These are phyloP conservation scores for Orius insidiosus DNA, from an alignment of 1,140 invertebrate genomes.

Conservation along the genomic window DNA sequence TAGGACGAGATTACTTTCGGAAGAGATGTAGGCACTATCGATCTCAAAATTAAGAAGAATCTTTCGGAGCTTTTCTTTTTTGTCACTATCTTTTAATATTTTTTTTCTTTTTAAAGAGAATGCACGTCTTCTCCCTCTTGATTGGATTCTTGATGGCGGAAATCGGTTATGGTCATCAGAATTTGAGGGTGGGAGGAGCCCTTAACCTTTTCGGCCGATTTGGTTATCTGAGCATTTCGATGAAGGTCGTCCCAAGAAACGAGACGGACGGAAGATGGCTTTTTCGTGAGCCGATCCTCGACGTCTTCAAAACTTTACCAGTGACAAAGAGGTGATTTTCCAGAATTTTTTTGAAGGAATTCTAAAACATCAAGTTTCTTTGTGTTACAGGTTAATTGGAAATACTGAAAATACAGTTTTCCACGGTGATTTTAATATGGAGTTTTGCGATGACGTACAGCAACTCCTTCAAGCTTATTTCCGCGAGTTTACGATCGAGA, in stretches of 20 bases:
- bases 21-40: no score
- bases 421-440: slow-evolving; percentile 76
- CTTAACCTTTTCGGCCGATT: slow-evolving; percentile 56
- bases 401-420: slow-evolving; percentile 31
- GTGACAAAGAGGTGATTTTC: slow-evolving; percentile 17
- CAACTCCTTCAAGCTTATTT: slow-evolving; percentile 66
- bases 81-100: no score
- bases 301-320: slow-evolving; percentile 44
- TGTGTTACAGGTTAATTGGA: no score
- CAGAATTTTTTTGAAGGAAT: no score
- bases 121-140: no score
- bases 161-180: no score
- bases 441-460: slow-evolving; percentile 68
- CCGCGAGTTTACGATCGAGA: slow-evolving; percentile 62
- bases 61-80: no score
- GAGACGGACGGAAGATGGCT: slow-evolving; percentile 59
- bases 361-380: no score
- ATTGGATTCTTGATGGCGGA: no score
- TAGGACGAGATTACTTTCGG: no score
- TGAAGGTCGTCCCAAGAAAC: slow-evolving; percentile 65
- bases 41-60: no score
- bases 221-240: slow-evolving; percentile 64
- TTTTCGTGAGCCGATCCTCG: slow-evolving; percentile 63
- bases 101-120: no score
- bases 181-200: slow-evolving; percentile 43